Evolutionary conservation across 2,888 invertebrate species (phyloP).

Genomic region (Pseudolycoriella hygida): DNA sequence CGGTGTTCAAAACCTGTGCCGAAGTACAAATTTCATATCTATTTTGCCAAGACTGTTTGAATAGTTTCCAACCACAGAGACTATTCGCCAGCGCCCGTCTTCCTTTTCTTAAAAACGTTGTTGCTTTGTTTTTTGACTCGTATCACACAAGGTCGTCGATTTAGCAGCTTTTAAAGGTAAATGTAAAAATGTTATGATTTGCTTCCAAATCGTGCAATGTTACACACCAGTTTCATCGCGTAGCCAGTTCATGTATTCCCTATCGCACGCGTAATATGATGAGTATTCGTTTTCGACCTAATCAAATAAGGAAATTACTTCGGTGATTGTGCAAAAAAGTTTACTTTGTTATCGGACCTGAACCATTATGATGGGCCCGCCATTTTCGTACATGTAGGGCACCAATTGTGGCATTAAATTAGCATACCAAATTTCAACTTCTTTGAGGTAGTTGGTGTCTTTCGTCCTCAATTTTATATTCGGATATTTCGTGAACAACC

Average conservation of each 20-base stretch:
- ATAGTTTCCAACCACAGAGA: no score
- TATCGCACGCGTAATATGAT: conserved; percentile 38
- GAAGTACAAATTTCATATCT: no score
- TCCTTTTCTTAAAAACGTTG: no score
- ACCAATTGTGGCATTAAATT: conserved; percentile 32
- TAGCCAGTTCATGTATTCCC: conserved; percentile 45
- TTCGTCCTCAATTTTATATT: conserved; percentile 44
- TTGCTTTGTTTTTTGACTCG: no score
- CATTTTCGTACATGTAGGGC: conserved; percentile 40
- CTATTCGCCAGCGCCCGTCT: no score
- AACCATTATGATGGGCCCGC: conserved; percentile 73
- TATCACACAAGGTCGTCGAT: no score
- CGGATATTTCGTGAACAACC: conserved; percentile 48
- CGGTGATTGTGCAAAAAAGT: not conserved
- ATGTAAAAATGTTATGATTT: no score
- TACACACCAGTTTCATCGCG: conserved; percentile 36
- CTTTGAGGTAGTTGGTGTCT: conserved; percentile 38
- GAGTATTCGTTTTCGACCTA: conserved; percentile 69
- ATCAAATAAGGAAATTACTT: not conserved
- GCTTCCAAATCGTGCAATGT: not conserved
- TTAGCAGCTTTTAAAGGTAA: no score
- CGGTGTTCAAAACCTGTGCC: no score
- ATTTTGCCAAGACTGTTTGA: no score
- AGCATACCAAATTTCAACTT: conserved; percentile 34
- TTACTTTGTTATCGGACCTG: conserved; percentile 33